phyloP scores from a whole-genome alignment of 2,888 invertebrate species.

The Rhagonycha lutea region DNA sequence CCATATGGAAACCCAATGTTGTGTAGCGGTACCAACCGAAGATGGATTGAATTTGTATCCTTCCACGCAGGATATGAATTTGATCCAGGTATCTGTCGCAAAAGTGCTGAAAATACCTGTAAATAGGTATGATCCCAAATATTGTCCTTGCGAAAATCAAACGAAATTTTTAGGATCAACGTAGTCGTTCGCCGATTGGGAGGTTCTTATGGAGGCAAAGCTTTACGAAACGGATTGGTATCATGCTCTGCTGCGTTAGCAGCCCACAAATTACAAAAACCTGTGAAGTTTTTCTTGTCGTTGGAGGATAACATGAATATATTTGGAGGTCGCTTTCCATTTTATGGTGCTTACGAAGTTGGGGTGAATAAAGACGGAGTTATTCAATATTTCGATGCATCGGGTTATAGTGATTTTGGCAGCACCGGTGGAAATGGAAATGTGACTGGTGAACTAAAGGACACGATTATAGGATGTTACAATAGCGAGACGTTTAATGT shows the following conservation, averaged over 20 bases:
- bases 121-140: slow-evolving; percentile 58
- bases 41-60: slow-evolving; percentile 55
- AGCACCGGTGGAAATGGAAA: slow-evolving; percentile 60
- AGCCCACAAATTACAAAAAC: slow-evolving; percentile 63
- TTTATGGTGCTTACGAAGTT: slow-evolving; percentile 67
- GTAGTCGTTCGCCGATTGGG: slow-evolving; percentile 74
- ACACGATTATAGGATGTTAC: slow-evolving; percentile 64
- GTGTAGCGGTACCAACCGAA: slow-evolving; percentile 66
- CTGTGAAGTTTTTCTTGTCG: slow-evolving; percentile 72
- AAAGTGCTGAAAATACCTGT: slow-evolving; percentile 59
- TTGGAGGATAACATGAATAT: slow-evolving; percentile 74
- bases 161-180: slow-evolving; percentile 62
- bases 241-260: slow-evolving; percentile 73
- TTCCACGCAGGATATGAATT: slow-evolving; percentile 69
- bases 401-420: slow-evolving; percentile 62
- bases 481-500: slow-evolving; percentile 58
- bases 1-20: slow-evolving; percentile 72
- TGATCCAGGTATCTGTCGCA: slow-evolving; percentile 60
- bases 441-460: slow-evolving; percentile 39
- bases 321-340: slow-evolving; percentile 68
- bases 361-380: slow-evolving; percentile 66
- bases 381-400: slow-evolving; percentile 66
- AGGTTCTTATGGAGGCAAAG: slow-evolving; percentile 81
- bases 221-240: slow-evolving; percentile 63
- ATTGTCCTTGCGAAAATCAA: not conserved